Percentiles rank a stretch among this genome's conserved stretches.
phyloP scores from a whole-genome alignment of 2,113 vertebrate species.

The Chiloscyllium plagiosum region DNA sequence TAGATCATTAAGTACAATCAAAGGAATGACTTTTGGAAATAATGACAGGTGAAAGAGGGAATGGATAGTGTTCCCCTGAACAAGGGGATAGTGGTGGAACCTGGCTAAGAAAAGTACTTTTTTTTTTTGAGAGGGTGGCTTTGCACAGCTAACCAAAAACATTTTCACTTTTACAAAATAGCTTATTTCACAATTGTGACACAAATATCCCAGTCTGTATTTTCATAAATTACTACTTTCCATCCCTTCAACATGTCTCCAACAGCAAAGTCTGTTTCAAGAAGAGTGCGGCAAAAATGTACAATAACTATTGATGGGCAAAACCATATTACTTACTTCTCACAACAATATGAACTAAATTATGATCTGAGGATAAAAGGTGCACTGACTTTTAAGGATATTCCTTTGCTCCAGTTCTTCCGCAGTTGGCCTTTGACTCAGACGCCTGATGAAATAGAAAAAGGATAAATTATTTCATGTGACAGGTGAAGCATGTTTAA shows the following conservation, averaged over 20 bases:
- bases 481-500: not conserved
- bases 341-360: not conserved
- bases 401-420: slow-evolving; percentile 97
- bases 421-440: slow-evolving; percentile 90
- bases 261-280: not conserved
- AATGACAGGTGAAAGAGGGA: not conserved
- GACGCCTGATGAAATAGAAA: slow-evolving; percentile 59
- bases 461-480: slow-evolving; percentile 17
- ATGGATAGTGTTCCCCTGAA: not conserved
- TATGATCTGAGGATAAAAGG: not conserved
- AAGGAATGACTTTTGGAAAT: not conserved
- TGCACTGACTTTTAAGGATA: slow-evolving; percentile 85
- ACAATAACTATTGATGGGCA: not conserved
- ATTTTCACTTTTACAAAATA: not conserved
- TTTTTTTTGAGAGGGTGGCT: not conserved
- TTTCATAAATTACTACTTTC: not conserved
- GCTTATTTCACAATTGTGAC: not conserved
- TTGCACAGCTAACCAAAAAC: not conserved
- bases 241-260: not conserved
- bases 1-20: not conserved
- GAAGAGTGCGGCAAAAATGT: not conserved
- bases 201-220: not conserved
- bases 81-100: not conserved
- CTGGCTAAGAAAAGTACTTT: not conserved
- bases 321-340: not conserved